A percentile compares a stretch with the other conserved stretches of the same genome.
Evolutionary conservation across 2,888 invertebrate genomes (phyloP).

Genomic region (Agyllia agylla): DNA sequence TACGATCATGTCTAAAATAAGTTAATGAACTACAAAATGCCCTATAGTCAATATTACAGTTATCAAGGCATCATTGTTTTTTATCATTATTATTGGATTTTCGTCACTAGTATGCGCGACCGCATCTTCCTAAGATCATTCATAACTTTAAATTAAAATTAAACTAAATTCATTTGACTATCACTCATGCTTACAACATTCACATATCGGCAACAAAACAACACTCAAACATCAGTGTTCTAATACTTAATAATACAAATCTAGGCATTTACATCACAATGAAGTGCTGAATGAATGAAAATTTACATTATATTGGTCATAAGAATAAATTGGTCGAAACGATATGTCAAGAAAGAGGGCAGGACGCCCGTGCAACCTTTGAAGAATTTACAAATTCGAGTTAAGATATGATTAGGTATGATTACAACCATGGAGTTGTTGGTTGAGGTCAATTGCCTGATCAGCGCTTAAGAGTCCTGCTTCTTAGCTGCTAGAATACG

Average conservation of each 20-base stretch:
- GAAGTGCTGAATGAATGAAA: slow-evolving; percentile 87
- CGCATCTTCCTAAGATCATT: slow-evolving; percentile 90
- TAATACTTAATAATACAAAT: slow-evolving; percentile 91
- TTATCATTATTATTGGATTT: slow-evolving; percentile 90
- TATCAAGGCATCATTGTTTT: slow-evolving; percentile 88
- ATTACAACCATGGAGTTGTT: slow-evolving; percentile 84
- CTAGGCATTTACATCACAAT: slow-evolving; percentile 89
- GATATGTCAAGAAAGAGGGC: slow-evolving; percentile 87
- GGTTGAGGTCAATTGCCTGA: slow-evolving; percentile 83
- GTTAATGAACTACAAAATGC: slow-evolving; percentile 89
- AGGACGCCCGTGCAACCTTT: slow-evolving; percentile 84
- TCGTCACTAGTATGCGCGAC: slow-evolving; percentile 91
- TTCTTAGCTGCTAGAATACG: slow-evolving; percentile 83
- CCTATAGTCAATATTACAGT: slow-evolving; percentile 89
- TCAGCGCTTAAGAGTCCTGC: slow-evolving; percentile 85
- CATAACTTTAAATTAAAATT: slow-evolving; percentile 88
- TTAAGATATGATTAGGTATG: slow-evolving; percentile 84
- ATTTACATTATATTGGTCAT: slow-evolving; percentile 86
- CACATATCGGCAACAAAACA: slow-evolving; percentile 85
- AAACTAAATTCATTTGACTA: slow-evolving; percentile 90
- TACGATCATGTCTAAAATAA: slow-evolving; percentile 88
- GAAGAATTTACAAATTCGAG: slow-evolving; percentile 86
- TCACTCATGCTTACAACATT: slow-evolving; percentile 87
- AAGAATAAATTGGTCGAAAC: slow-evolving; percentile 88
- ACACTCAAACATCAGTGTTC: slow-evolving; percentile 87